Conservation (phyloP, 2,113 vertebrate species). For the Vulpes lagopus region DNA sequence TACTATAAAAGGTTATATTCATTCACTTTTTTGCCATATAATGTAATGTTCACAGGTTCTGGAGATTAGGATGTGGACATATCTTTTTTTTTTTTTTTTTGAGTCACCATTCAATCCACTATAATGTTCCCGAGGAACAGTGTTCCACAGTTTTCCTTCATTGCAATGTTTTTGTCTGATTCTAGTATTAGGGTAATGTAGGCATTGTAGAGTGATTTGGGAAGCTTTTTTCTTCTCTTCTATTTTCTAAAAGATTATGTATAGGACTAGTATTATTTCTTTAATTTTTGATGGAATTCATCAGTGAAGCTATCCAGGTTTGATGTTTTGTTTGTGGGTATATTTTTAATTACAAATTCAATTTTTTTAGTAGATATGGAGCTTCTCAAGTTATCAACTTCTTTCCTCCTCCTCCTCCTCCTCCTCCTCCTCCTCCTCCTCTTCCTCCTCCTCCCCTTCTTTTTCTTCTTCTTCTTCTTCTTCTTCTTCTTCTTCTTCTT, state of each 20-base stretch:
- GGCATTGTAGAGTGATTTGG: background rate
- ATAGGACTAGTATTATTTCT: background rate
- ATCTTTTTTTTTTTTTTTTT: background rate
- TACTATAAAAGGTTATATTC: background rate
- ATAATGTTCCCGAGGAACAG: background rate
- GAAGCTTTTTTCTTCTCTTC: background rate
- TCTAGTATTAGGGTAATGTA: background rate
- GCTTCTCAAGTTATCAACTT: background rate
- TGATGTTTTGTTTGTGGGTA: background rate
- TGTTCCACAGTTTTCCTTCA: background rate
- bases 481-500: too few relatives aligned
- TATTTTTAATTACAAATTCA: background rate
- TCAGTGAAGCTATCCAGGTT: background rate
- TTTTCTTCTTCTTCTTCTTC: too few relatives aligned
- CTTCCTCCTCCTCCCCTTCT: too few relatives aligned
- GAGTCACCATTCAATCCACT: background rate
- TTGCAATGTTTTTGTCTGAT: background rate
- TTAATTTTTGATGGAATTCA: background rate
- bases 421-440: rapidly evolving
- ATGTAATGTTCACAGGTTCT: background rate
- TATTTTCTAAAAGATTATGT: background rate
- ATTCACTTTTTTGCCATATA: background rate
- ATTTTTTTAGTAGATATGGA: background rate
- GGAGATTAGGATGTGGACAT: background rate
- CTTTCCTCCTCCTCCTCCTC: too few relatives aligned